A percentile compares a stretch with the other conserved stretches of the same genome.
phyloP scores from a whole-genome alignment of 2,888 invertebrate genomes.

The Pollenia griseotomentosa region DNA sequence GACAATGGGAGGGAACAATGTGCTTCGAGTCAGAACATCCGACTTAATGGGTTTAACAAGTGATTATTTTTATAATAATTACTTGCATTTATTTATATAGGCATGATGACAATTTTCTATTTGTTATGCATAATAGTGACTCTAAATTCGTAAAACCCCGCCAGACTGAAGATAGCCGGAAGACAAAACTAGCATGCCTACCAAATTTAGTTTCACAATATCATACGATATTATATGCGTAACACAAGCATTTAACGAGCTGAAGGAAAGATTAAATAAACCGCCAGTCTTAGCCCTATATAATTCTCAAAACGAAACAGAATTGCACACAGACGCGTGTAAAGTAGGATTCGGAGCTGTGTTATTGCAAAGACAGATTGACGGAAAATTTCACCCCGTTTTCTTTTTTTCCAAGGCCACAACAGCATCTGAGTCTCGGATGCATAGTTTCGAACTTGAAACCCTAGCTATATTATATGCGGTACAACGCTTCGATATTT shows the following conservation, averaged over 20 bases:
- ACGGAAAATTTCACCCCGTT: neutral
- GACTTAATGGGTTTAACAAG: no score
- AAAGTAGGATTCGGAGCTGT: constrained; percentile 27
- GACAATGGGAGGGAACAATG: no score
- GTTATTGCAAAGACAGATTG: no score
- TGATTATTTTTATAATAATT: no score
- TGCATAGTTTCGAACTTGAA: constrained; percentile 76
- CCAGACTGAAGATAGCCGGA: no score
- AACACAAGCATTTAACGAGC: constrained; percentile 11
- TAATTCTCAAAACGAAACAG: constrained; percentile 75
- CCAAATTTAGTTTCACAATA: no score
- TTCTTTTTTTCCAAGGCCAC: constrained; percentile 61
- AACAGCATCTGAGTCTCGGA: constrained; percentile 8
- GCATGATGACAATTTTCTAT: no score
- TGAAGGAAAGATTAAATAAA: constrained; percentile 36
- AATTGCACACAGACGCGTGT: constrained; percentile 78
- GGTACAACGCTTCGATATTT: constrained; percentile 68
- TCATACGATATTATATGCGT: no score
- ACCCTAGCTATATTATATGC: constrained; percentile 75
- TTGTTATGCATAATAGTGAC: no score
- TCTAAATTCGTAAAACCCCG: no score
- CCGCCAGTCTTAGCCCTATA: constrained; percentile 76
- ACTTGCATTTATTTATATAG: rapidly evolving
- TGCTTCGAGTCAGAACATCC: no score
- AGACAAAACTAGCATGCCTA: no score